Percentiles rank a stretch among this genome's conserved stretches.
Evolutionary conservation across 2,797 vertebrate genomes (phyloP).

Genomic region (Platalea minor): DNA sequence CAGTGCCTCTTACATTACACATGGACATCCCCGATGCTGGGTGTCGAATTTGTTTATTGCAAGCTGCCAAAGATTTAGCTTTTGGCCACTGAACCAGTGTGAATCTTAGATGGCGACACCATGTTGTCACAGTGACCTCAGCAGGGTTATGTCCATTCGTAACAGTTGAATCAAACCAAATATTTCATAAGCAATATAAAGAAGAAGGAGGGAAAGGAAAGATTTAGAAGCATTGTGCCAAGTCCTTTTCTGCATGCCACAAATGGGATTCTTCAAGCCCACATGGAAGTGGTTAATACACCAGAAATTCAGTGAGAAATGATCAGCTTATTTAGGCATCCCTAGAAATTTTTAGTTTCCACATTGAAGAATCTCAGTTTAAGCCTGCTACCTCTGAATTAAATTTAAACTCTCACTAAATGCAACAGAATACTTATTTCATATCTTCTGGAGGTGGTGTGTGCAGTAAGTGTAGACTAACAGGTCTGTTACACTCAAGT

Average conservation of each 20-base stretch:
- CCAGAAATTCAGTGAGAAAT: constrained; percentile 58
- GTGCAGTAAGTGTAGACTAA: constrained; percentile 49
- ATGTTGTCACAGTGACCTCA: not conserved
- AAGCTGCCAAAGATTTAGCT: not conserved
- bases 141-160: not conserved
- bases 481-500: constrained; percentile 54
- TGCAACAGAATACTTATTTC: constrained; percentile 34
- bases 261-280: constrained; percentile 16
- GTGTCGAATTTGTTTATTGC: not conserved
- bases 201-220: not conserved
- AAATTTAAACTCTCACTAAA: constrained; percentile 39
- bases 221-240: not conserved
- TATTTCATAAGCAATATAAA: not conserved
- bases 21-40: not conserved
- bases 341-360: constrained; percentile 45
- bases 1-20: not conserved
- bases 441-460: constrained; percentile 43
- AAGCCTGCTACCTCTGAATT: constrained; percentile 39
- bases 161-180: not conserved
- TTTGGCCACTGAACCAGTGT: rapidly evolving
- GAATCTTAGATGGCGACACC: not conserved
- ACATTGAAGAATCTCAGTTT: constrained; percentile 27
- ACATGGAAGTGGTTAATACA: constrained; percentile 15
- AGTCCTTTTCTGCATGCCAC: not conserved
- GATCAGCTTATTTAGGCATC: constrained; percentile 27